A percentile compares a stretch with the other conserved stretches of the same genome.
Evolutionary conservation across 2,888 invertebrate species (phyloP).

Genomic region (Philhelius pedissequus): DNA sequence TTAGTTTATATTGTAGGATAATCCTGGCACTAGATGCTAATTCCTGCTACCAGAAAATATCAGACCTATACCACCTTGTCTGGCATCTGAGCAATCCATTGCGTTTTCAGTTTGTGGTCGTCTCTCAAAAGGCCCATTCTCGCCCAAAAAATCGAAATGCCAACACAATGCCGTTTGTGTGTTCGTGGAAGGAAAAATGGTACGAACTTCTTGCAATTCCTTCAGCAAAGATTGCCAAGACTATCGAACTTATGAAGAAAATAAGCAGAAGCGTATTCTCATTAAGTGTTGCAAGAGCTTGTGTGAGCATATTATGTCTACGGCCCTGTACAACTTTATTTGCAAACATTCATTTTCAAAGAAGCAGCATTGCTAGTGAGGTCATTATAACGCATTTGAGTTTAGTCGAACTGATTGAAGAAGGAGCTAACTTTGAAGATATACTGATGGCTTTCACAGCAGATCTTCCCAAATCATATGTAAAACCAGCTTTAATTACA

Average conservation of each 20-base stretch:
- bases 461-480: conserved; percentile 86
- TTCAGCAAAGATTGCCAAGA: conserved; percentile 92
- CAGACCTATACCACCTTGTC: conserved; percentile 89
- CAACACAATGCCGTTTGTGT: conserved; percentile 92
- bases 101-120: conserved; percentile 94
- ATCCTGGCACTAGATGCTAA: conserved; percentile 71
- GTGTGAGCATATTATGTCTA: conserved; percentile 89
- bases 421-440: conserved; percentile 88
- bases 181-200: conserved; percentile 90
- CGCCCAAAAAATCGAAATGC: conserved; percentile 88
- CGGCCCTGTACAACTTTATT: conserved; percentile 82
- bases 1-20: conserved; percentile 39
- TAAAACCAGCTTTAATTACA: conserved; percentile 83
- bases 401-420: conserved; percentile 87
- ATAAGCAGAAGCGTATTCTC: conserved; percentile 88
- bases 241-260: conserved; percentile 89
- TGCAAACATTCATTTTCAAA: conserved; percentile 77
- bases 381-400: conserved; percentile 79
- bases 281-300: conserved; percentile 93
- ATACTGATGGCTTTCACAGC: conserved; percentile 85
- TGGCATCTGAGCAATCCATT: conserved; percentile 90
- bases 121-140: conserved; percentile 89
- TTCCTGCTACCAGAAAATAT: conserved; percentile 84
- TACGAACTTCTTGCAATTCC: conserved; percentile 91
- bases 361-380: conserved; percentile 78